Percentiles rank a stretch among this genome's conserved stretches.
These are phyloP conservation scores for Willowsia nigromaculata DNA, from an alignment of 2,888 invertebrate species.

Conservation along the genomic window DNA sequence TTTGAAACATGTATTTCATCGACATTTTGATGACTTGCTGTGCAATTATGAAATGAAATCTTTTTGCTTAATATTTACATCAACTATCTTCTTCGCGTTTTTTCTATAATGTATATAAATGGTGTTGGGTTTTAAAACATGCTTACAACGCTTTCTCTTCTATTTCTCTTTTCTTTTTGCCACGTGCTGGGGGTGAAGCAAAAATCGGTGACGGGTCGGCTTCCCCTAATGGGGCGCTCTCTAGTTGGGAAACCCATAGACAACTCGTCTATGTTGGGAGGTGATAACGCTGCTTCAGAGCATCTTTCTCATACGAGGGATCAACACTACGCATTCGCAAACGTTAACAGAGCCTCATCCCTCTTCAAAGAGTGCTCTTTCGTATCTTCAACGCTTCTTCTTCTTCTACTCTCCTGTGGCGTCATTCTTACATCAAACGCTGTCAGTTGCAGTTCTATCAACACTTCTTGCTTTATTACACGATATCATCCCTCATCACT, in stretches of 20 bases:
- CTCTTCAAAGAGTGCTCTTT: too few species aligned
- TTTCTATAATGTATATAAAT: too few species aligned
- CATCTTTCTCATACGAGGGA: conserved; percentile 55
- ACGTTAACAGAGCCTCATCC: conserved; percentile 36
- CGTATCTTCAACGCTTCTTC: neutral
- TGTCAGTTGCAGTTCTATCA: neutral
- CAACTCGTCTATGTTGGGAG: conserved; percentile 14
- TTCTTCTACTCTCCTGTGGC: conserved; percentile 3
- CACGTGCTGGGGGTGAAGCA: neutral
- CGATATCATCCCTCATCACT: neutral
- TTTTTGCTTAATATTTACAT: too few species aligned
- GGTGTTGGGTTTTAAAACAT: neutral
- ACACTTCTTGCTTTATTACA: neutral
- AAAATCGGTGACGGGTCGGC: conserved; percentile 70
- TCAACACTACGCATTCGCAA: conserved; percentile 62
- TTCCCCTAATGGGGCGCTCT: conserved; percentile 70
- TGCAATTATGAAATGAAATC: too few species aligned
- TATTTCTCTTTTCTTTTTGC: conserved; percentile 16
- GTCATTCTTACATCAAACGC: neutral
- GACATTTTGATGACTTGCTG: too few species aligned
- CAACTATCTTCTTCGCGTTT: too few species aligned
- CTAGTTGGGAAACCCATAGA: conserved; percentile 48
- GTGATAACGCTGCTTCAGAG: conserved; percentile 34
- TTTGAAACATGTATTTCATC: too few species aligned
- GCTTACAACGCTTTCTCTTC: conserved; percentile 39